These are phyloP conservation scores for Papilio aristodemus DNA, from an alignment of 1,140 invertebrate genomes.

Conservation along the genomic window DNA sequence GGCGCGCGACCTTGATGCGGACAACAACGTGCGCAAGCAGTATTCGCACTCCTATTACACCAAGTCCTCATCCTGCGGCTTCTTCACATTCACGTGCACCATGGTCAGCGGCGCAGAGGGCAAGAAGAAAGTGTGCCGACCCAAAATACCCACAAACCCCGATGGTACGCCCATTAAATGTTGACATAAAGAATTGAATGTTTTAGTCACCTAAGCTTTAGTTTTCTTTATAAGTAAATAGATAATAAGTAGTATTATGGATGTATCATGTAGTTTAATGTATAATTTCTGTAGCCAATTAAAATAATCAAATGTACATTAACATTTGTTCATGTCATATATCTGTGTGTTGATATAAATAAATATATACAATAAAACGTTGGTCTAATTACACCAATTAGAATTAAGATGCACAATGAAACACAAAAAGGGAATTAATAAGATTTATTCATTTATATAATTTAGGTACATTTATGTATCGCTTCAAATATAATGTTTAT, in stretches of 20 bases:
- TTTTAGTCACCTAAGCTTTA: conserved; percentile 35
- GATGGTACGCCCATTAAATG: conserved; percentile 77
- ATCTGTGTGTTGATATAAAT: neutral
- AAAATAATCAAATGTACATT: conserved; percentile 1
- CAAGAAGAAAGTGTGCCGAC: conserved; percentile 89
- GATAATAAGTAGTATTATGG: conserved; percentile 7
- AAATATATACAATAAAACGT: neutral
- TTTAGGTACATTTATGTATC: conserved; percentile 33
- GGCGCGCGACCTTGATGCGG: conserved; percentile 83
- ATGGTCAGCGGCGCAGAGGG: conserved; percentile 88
- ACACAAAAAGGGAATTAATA: conserved; percentile 14
- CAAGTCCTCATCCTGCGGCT: conserved; percentile 91
- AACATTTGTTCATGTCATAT: conserved; percentile 29
- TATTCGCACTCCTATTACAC: conserved; percentile 89
- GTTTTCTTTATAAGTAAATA: conserved; percentile 17
- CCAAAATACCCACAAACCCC: conserved; percentile 81
- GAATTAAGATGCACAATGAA: neutral
- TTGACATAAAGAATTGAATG: conserved; percentile 43
- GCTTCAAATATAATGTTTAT: conserved; percentile 24
- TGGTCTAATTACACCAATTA: neutral
- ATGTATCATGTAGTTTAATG: no score
- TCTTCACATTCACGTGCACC: conserved; percentile 91
- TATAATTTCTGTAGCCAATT: conserved; percentile 9
- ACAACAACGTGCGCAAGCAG: conserved; percentile 83
- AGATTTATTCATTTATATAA: conserved; percentile 33